These are phyloP conservation scores for Mastomys natalensis DNA, from an alignment of 2,113 vertebrate genomes.

Conservation along the genomic window DNA sequence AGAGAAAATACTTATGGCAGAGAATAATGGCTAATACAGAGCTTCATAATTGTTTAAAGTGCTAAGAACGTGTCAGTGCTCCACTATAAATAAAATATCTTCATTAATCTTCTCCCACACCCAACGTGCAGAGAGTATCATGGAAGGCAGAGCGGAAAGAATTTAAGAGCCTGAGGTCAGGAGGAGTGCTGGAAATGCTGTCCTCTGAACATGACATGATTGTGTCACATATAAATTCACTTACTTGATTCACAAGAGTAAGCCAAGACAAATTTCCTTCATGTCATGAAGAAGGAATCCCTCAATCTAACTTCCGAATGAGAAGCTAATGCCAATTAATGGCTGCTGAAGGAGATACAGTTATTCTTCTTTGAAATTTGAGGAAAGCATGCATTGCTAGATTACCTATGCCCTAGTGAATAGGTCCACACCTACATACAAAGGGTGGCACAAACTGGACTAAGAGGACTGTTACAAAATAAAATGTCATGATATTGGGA, in stretches of 20 bases:
- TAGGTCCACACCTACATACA: not conserved
- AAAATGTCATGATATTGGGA: not conserved
- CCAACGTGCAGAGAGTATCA: not conserved
- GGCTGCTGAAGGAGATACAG: no score
- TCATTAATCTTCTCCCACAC: not conserved
- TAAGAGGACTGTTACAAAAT: no score
- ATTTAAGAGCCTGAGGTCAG: not conserved
- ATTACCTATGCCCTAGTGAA: no score
- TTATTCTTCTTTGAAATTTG: not conserved
- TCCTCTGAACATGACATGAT: no score
- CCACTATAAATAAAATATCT: not conserved
- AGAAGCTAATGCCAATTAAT: no score
- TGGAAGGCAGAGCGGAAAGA: no score
- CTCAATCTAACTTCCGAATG: no score
- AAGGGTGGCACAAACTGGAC: not conserved
- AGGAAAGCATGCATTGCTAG: not conserved
- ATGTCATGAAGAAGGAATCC: accelerated
- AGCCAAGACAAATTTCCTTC: not conserved
- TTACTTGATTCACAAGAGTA: not conserved
- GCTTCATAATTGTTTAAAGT: not conserved
- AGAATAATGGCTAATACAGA: not conserved
- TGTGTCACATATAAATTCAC: not conserved
- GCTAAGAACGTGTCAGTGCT: not conserved
- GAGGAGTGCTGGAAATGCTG: not conserved
- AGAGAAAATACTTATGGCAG: not conserved